These are phyloP conservation scores for Phrynocephalus vlangalii DNA, from an alignment of 2,797 vertebrate genomes.

Conservation along the genomic window DNA sequence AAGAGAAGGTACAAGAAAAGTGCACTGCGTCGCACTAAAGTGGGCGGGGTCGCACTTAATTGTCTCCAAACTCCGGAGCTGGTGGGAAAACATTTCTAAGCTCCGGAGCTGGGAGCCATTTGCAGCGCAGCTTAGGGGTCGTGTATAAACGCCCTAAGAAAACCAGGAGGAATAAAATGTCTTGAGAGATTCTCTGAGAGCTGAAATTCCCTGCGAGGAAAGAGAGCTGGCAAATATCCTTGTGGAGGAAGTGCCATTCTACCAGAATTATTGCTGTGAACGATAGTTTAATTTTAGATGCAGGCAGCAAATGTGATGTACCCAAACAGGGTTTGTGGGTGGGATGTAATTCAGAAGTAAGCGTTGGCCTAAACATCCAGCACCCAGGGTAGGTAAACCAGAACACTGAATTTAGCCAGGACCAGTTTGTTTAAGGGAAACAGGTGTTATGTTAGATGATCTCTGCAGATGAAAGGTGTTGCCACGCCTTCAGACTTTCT, in stretches of 20 bases:
- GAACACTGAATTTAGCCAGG: not conserved
- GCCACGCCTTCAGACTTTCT: not conserved
- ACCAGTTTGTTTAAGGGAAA: not conserved
- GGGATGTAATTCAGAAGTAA: not conserved
- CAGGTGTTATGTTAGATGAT: not conserved
- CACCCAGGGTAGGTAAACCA: not conserved
- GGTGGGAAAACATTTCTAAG: too few relatives aligned
- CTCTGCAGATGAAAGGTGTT: not conserved
- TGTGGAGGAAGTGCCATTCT: not conserved
- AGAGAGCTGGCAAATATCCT: not conserved
- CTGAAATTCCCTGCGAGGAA: not conserved
- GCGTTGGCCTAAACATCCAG: too few relatives aligned
- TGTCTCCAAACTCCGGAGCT: too few relatives aligned
- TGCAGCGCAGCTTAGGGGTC: too few relatives aligned
- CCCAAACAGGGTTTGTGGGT: not conserved
- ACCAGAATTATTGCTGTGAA: too few relatives aligned
- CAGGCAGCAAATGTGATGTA: not conserved
- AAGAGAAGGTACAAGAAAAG: too few relatives aligned
- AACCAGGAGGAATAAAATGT: not conserved
- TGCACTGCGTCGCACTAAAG: too few relatives aligned
- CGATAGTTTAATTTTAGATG: not conserved
- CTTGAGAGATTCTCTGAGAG: not conserved
- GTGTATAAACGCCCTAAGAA: too few relatives aligned
- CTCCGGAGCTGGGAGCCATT: too few relatives aligned
- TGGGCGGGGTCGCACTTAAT: too few relatives aligned